A percentile compares a stretch with the other conserved stretches of the same genome.
Evolutionary conservation across 2,888 invertebrate species (phyloP).

Genomic region (Caradrina kadenii): DNA sequence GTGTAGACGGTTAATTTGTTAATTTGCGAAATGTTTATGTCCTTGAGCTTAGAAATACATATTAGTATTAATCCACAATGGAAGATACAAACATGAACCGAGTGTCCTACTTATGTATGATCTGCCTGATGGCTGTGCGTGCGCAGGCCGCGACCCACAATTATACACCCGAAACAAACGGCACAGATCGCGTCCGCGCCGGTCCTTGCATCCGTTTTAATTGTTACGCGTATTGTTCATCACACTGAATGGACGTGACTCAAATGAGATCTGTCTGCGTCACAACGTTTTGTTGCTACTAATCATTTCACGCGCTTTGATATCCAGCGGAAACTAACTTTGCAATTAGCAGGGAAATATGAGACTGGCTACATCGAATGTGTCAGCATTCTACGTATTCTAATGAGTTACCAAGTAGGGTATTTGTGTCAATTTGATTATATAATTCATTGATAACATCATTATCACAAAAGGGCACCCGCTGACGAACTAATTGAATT

Average conservation of each 20-base stretch:
- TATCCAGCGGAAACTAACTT: conserved; percentile 41
- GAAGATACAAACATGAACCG: conserved; percentile 24
- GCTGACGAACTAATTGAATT: conserved; percentile 42
- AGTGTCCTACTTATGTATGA: conserved; percentile 55
- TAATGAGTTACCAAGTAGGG: conserved; percentile 22
- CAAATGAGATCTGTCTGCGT: conserved; percentile 58
- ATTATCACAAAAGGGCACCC: conserved; percentile 33
- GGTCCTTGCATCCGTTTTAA: conserved; percentile 76
- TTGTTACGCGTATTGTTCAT: conserved; percentile 80
- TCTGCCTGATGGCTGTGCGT: conserved; percentile 75
- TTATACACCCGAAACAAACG: conserved; percentile 86
- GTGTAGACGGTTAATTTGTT: neutral
- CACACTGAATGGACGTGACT: conserved; percentile 71
- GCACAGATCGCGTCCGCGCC: conserved; percentile 78
- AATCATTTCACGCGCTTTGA: conserved; percentile 48
- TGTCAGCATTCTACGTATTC: conserved; percentile 16
- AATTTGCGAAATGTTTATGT: neutral
- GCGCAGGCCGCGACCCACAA: conserved; percentile 83
- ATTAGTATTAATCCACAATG: conserved; percentile 12
- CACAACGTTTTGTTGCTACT: conserved; percentile 46
- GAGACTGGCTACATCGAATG: conserved; percentile 3
- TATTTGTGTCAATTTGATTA: conserved; percentile 13
- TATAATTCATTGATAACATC: conserved; percentile 52
- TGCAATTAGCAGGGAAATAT: conserved; percentile 21
- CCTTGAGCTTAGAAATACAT: conserved; percentile 21